Base-by-base conservation (phyloP, 2,113 vertebrate species). In the Paedocypris sp. region DNA sequence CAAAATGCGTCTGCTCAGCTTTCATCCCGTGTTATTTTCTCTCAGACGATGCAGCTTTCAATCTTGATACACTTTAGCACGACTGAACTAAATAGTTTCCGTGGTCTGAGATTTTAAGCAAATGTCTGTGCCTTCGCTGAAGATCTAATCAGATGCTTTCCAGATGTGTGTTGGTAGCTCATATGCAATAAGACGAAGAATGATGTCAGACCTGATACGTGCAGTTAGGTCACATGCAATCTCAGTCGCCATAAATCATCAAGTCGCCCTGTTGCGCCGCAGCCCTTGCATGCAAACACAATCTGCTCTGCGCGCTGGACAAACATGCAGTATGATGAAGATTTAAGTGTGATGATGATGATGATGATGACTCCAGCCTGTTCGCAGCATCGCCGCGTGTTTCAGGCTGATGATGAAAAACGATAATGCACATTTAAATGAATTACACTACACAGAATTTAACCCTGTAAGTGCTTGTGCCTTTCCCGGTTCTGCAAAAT, bases 301-400 rank as follows among this genome's bases (percentile, higher is more conserved):
- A 19, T 18, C 1, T n/a, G n/a, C n/a, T n/a, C n/a, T n/a, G n/a
- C n/a, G n/a, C n/a, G n/a, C n/a, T n/a, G n/a, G n/a, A n/a, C n/a
- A n/a, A n/a, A n/a, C n/a, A n/a, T n/a, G n/a, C n/a, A n/a, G n/a
- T n/a, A n/a, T n/a, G n/a, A n/a, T n/a, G n/a, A n/a, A n/a, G 39
- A 26, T 56, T 13, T 41, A 20, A 26, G 20, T 53, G 32, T 18
- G 13, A 11, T 4, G 36, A 56, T 28, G n/a, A n/a, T 3, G 18
- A 23, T 19, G 43, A 19, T 22, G 54, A 58, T 42, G 39, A 58
- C 29, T 41, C 13, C 51, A 25, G 36, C 53, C 43, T 8, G 39
- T 28, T 58, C 42, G 43, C 54, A 43, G 39, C 39, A 58, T 58
- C 32, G 43, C 26, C 32, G 16, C 43, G 54, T 43, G 54, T 58